Evolutionary conservation across 2,797 vertebrate genomes (phyloP).

Genomic region (Chaetophractus vellerosus): DNA sequence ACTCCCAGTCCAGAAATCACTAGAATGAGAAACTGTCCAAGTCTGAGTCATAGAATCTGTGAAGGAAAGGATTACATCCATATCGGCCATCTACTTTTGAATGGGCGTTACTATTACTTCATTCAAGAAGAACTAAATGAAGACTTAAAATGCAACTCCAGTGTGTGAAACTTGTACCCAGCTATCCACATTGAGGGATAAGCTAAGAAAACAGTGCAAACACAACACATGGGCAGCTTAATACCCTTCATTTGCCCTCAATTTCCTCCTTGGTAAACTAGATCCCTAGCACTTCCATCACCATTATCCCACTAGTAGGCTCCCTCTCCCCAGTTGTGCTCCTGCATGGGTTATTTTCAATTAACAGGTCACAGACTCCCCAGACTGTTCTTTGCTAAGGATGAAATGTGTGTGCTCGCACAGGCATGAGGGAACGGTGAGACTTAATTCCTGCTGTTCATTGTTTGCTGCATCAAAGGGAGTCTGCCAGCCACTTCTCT

Average conservation of each 20-base stretch:
- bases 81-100: not conserved
- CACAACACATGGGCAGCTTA: not conserved
- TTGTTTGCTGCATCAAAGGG: slow-evolving; percentile 80
- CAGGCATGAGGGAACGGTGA: not conserved
- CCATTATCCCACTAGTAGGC: no score
- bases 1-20: not conserved
- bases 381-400: not conserved
- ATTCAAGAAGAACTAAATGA: not conserved
- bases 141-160: not conserved
- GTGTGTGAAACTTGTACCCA: not conserved
- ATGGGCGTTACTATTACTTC: not conserved
- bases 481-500: slow-evolving; percentile 74
- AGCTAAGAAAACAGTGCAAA: not conserved
- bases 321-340: not conserved
- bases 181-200: not conserved
- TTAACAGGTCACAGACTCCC: not conserved
- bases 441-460: slow-evolving; percentile 79
- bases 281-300: not conserved
- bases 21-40: not conserved
- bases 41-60: not conserved
- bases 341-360: slow-evolving; percentile 47
- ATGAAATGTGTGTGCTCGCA: not conserved
- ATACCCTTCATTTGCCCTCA: not conserved
- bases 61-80: not conserved
- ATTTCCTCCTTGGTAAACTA: not conserved